Base-by-base conservation (phyloP, 53 echinoderm and acorn worm genomes). In the Actinopyga echinites region DNA sequence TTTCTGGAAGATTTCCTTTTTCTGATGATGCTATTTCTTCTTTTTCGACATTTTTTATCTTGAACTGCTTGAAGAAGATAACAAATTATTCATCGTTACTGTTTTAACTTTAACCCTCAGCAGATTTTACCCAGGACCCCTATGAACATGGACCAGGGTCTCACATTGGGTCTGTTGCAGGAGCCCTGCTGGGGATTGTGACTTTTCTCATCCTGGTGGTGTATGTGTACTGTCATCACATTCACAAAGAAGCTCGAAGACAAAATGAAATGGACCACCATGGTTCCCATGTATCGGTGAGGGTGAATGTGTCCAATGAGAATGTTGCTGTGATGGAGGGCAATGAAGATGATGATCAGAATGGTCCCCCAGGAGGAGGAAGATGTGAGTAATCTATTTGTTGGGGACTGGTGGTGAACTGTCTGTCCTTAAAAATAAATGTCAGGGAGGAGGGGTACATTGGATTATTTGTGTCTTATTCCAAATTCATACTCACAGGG, bases 91-190 rank as follows among this genome's bases (percentile, higher is more conserved):
- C 3, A 17, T 49, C 1, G 13, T 49, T 17, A 49, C 49, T 40
- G 8, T 17, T 49, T 17, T 15, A 49, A 15, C 49, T 49, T 49
- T 49, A 15, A 49, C 13, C n/a, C 43, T 0, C 43, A 8, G 9
- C 42, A 73, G 74, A 43, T 73, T 40, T 43, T 8, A 79, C 55
- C 40, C 36, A 80, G 23, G 42, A 61, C 36, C 61, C 62, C 2
- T 80, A 61, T 45, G 58, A 34, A 25, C 81, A 36, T 2, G 81
- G 81, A 37, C 81, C 81, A 24, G 81, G 81, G 10, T 80, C 99
- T 81, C 99, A 94, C n/a, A 91, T 99, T 10, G 99, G 99, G 1
- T 94, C 99, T 0, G 94, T 99, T 15, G 99, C 99, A 1, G 99
- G 99, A 22, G 99, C 94, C 58, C 85, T 99, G 57, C 84, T 99